Evolutionary conservation across 2,113 vertebrate genomes (phyloP).

Genomic region (Columba livia): DNA sequence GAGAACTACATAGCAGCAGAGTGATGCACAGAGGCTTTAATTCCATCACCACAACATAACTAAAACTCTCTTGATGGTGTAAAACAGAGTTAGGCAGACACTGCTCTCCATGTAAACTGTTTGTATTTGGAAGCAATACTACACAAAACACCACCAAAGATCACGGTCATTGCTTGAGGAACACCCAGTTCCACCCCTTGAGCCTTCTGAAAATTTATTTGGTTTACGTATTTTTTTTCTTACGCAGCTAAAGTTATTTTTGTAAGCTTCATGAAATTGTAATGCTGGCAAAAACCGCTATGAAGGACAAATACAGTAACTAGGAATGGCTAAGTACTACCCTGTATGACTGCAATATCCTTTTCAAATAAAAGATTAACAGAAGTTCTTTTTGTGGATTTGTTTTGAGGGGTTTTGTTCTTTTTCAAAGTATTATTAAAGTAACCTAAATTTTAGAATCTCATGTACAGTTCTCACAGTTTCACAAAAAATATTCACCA

Average conservation of each 20-base stretch:
- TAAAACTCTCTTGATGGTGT: neutral
- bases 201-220: neutral
- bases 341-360: neutral
- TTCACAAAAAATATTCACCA: neutral
- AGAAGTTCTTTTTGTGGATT: fast-evolving
- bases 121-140: neutral
- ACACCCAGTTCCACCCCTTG: neutral
- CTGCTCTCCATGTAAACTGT: neutral
- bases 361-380: neutral
- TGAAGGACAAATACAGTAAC: neutral
- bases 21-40: neutral
- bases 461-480: neutral
- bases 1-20: neutral
- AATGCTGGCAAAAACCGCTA: neutral
- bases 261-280: neutral
- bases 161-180: neutral
- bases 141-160: neutral
- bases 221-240: neutral
- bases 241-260: neutral
- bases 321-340: neutral
- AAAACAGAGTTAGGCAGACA: neutral
- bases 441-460: neutral
- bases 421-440: neutral
- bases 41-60: neutral
- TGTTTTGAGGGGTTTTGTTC: neutral